Base-by-base conservation (phyloP, 1,140 invertebrate species). In the Globodera ellingtonae region DNA sequence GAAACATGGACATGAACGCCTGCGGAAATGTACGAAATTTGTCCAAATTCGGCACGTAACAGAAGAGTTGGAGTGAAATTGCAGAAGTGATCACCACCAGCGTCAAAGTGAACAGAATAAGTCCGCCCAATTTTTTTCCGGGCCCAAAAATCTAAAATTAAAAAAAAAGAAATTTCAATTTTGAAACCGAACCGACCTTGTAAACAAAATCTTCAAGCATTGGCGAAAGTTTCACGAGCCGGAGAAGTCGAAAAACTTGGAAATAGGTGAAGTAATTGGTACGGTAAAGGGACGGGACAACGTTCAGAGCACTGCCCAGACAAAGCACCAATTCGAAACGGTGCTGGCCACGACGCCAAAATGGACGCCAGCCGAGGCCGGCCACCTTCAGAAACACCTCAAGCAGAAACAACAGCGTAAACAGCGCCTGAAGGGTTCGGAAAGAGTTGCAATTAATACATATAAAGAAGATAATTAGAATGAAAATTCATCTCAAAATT, bases 1-100 rank as follows among this genome's bases (percentile, higher is more conserved):
- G 96, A 90, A 99, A 99, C 97, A 99, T 99, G 66, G 95, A 96
- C 96, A 98, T 98, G 86, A 98, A 97, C 24, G 97, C 97, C 93
- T 95, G 95, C 66, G 95, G 95, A 91, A 99, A 99, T 48, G 94
- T 97, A 91, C 97, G 95, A 90, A 99, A 99, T 90, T 98, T 98
- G 6, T 95, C 94, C 84, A 97, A 97, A 83, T 96, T 81, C 75
- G 92, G 93, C 0, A 96, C 91, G 90, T 95, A 98, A 88, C 97
- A 99, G 90, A 99, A 99, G 1, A 99, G 91, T 89, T 99, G 98
- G 93, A 99, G 97, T 56, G 96, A 98, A 87, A 99, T 98, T 80
- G 95, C 96, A 0, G 97, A 99, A 56, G 97, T 98, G 87, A 99
- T 98, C 78, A 99, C 95, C 52, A 99, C 91, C 86, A 99, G 92